These are phyloP conservation scores for Harpalus rubripes DNA, from an alignment of 2,888 invertebrate species.

Conservation along the genomic window DNA sequence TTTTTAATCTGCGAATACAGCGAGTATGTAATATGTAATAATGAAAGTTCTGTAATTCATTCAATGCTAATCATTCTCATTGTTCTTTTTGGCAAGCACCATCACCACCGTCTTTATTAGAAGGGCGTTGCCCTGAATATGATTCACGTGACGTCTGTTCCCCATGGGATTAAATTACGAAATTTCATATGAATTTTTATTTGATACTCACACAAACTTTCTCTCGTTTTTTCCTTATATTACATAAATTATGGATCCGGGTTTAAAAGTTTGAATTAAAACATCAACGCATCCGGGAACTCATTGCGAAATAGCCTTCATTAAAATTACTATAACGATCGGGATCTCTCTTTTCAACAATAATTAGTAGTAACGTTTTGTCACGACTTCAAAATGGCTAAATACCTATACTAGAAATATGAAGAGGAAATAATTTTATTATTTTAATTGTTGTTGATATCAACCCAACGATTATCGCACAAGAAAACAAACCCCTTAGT, in stretches of 20 bases:
- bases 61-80: conserved; percentile 24
- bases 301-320: conserved; percentile 9
- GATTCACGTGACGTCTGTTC: conserved; percentile 6
- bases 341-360: no score
- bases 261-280: conserved; percentile 19
- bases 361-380: no score
- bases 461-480: no score
- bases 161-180: conserved; percentile 21
- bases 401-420: no score
- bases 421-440: no score
- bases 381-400: no score
- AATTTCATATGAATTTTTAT: conserved; percentile 35
- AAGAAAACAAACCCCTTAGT: no score
- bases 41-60: conserved; percentile 30
- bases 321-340: no score
- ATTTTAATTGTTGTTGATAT: no score
- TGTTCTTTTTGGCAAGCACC: conserved; percentile 23
- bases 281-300: conserved; percentile 19
- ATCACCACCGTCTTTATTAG: conserved; percentile 11
- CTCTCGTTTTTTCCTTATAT: conserved; percentile 26
- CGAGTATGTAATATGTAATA: conserved; percentile 1
- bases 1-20: neutral
- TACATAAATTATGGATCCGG: neutral
- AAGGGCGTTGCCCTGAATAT: conserved; percentile 17
- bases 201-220: conserved; percentile 17